phyloP scores from a whole-genome alignment of 1,140 invertebrate species.

The Sminthurinus signatus region DNA sequence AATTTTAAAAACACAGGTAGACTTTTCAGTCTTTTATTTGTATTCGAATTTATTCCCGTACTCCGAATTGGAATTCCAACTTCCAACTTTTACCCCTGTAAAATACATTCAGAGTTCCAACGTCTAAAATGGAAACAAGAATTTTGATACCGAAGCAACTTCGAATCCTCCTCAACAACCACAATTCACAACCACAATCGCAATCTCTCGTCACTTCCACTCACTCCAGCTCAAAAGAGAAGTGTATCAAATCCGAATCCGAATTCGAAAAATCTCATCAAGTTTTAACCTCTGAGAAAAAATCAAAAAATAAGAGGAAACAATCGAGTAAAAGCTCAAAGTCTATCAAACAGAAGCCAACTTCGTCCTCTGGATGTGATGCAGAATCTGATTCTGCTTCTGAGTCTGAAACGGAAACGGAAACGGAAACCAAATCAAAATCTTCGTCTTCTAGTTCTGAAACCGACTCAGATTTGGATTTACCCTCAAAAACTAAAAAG shows the following conservation, averaged over 20 bases:
- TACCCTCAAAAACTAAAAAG: too few relatives aligned
- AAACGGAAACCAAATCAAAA: too few relatives aligned
- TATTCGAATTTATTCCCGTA: background rate
- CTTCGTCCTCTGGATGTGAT: slow-evolving; percentile 23
- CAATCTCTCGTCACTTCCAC: background rate
- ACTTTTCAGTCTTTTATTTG: too few relatives aligned
- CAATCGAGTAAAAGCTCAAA: too few relatives aligned
- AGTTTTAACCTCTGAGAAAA: too few relatives aligned
- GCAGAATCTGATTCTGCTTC: slow-evolving; percentile 5
- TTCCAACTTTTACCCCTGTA: background rate
- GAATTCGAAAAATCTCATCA: background rate
- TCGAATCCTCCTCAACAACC: background rate
- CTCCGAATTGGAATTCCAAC: background rate
- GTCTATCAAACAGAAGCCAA: slow-evolving; percentile 21
- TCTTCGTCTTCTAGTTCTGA: too few relatives aligned
- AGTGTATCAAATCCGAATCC: background rate
- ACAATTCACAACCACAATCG: background rate
- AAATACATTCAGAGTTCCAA: background rate
- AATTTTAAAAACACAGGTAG: too few relatives aligned
- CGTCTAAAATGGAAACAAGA: slow-evolving; percentile 24
- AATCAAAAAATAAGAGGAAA: too few relatives aligned
- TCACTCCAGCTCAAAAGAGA: background rate
- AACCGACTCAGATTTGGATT: slow-evolving; percentile 10
- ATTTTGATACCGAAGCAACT: slow-evolving; percentile 28
- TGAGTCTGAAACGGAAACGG: too few relatives aligned